Base-by-base conservation (phyloP, 2,888 invertebrate genomes). In the Mesoligia furuncula region DNA sequence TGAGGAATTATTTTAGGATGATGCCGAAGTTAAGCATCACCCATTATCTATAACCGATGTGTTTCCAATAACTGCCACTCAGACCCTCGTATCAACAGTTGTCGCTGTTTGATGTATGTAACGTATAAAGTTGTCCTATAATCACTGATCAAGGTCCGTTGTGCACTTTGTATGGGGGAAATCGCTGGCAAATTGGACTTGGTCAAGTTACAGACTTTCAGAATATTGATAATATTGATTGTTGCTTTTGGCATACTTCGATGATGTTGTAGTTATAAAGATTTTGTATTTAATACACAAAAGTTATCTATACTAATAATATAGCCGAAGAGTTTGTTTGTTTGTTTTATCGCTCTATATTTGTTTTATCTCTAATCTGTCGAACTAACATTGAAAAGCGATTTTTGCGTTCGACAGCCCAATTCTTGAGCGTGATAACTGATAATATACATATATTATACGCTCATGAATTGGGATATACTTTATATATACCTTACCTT, bases 1-100 rank as follows among this genome's bases (percentile, higher is more conserved):
- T 70, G 70, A 82, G 83, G 82, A 88, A 87, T 85, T 88, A 84
- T 83, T 87, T 86, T 77, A 82, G 80, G 73, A 79, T 83, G 72
- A 80, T 73, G 66, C 62, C 66, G 8, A 70, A 83, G 87, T 87
- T 83, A 84, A 81, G 69, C 73, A 27, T 65, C 51, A 36, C 57
- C 36, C 72, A 74, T 83, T 81, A 75, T 73, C 72, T 57, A 77
- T 75, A 77, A 79, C 73, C 68, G 42, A 85, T 88, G 77, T 70
- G 80, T 79, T 73, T 76, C 68, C 80, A 77, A 83, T 87, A 87
- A 87, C 77, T 74, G 75, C 31, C 73, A 68, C 45, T 73, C 36
- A 68, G 57, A 54, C 75, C 68, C 57, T 78, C 69, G 39, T 73
- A 85, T 68, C 71, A 66, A 79, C 54, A 73, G 78, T 81, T 79